A percentile compares a stretch with the other conserved stretches of the same genome.
These are phyloP conservation scores for Chrysina gloriosa DNA, from an alignment of 2,888 invertebrate genomes.

Conservation along the genomic window DNA sequence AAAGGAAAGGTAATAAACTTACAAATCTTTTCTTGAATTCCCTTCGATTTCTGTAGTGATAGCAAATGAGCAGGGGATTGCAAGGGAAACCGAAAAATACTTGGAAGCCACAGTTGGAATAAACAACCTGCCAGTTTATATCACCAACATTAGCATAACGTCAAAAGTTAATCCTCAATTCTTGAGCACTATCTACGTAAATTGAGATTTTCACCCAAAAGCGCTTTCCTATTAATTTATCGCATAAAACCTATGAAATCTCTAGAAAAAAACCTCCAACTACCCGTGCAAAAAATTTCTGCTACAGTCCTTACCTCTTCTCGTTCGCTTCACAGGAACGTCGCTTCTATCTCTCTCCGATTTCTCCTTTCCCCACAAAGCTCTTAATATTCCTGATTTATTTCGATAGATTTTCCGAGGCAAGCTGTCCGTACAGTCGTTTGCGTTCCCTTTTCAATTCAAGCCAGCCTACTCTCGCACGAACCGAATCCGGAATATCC, in stretches of 20 bases:
- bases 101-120: too few relatives aligned
- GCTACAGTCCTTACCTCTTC: background rate
- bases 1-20: too few relatives aligned
- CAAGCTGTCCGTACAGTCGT: conserved; percentile 2
- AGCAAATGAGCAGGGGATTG: too few relatives aligned
- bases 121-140: too few relatives aligned
- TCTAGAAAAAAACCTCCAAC: background rate
- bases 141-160: too few relatives aligned
- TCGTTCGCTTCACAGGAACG: background rate
- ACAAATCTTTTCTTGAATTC: too few relatives aligned
- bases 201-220: too few relatives aligned
- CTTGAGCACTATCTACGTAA: too few relatives aligned
- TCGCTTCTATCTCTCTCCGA: background rate
- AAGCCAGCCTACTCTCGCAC: background rate
- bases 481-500: conserved; percentile 22
- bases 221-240: background rate
- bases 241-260: background rate
- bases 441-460: conserved; percentile 23
- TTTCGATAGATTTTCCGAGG: conserved; percentile 16
- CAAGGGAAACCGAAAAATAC: too few relatives aligned
- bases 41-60: too few relatives aligned
- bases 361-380: background rate
- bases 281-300: background rate
- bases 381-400: conserved; percentile 22
- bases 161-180: too few relatives aligned